Evolutionary conservation across 2,797 vertebrate species (phyloP).

Genomic region (Pangasius krempfi): DNA sequence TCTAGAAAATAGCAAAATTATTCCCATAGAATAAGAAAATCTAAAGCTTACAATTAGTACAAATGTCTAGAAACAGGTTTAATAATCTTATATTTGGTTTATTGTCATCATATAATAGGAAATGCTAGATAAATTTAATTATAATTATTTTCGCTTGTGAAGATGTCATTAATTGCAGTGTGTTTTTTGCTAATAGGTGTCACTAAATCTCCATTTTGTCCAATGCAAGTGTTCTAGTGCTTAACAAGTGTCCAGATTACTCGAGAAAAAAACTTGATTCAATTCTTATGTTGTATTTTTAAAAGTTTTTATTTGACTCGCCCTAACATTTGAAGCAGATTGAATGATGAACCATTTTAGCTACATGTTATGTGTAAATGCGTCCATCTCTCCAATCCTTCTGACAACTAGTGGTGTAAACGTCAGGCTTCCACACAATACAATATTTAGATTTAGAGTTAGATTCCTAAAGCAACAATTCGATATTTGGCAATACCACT

Average conservation of each 20-base stretch:
- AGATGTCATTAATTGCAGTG: no score
- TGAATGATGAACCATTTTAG: not conserved
- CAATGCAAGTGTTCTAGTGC: no score
- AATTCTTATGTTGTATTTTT: no score
- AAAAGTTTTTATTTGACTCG: not conserved
- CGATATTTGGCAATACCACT: not conserved
- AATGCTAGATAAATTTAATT: no score
- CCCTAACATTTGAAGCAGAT: no score
- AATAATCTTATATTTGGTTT: not conserved
- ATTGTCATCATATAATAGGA: no score
- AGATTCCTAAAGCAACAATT: not conserved
- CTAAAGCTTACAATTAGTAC: not conserved
- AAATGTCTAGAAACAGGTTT: not conserved
- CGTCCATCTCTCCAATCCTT: not conserved
- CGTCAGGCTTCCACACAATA: not conserved
- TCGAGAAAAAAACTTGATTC: no score
- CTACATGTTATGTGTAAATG: not conserved
- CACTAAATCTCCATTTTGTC: no score
- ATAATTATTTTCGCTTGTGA: no score
- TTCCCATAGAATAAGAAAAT: not conserved
- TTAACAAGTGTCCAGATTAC: no score
- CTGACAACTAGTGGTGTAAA: not conserved
- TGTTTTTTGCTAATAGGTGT: no score
- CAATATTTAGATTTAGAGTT: not conserved
- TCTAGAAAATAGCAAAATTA: not conserved